Conservation (phyloP, 2,888 invertebrate species). For the Imbricaverruca yamaguchii region DNA sequence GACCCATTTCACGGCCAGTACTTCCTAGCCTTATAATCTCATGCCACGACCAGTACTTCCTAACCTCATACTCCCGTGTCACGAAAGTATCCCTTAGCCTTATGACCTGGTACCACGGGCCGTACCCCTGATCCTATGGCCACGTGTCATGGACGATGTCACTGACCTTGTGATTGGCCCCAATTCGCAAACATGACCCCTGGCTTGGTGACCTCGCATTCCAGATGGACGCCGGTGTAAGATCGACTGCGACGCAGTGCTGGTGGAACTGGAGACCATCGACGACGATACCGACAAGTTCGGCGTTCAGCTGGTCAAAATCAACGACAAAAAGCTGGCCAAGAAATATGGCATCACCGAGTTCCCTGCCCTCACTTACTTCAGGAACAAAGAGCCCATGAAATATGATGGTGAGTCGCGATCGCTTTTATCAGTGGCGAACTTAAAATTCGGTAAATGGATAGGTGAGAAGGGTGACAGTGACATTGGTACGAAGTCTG, state of each 20-base stretch:
- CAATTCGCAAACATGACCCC: no score
- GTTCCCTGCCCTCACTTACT: conserved; percentile 93
- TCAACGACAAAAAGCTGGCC: conserved; percentile 91
- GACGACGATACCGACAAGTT: conserved; percentile 92
- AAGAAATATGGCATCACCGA: conserved; percentile 92
- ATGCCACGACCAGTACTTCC: no score
- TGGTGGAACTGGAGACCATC: conserved; percentile 82
- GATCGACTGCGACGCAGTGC: conserved; percentile 37
- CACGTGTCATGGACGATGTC: no score
- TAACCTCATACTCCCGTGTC: no score
- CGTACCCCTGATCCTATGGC: no score
- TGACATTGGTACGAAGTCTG: no score
- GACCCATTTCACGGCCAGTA: no score
- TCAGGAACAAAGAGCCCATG: conserved; percentile 92
- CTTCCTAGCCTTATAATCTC: no score
- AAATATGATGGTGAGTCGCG: conserved; percentile 73
- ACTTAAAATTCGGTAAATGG: no score
- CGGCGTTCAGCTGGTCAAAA: conserved; percentile 91
- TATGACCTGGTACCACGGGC: no score
- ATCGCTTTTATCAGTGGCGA: neutral
- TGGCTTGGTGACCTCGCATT: conserved; percentile 22
- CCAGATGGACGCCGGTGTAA: conserved; percentile 38
- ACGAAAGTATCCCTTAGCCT: no score
- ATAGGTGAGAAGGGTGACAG: no score
- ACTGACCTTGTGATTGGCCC: neutral